Percentiles rank a stretch among this genome's conserved stretches.
Evolutionary conservation across 2,888 invertebrate genomes (phyloP).

Genomic region (Pristionchus japonicus): DNA sequence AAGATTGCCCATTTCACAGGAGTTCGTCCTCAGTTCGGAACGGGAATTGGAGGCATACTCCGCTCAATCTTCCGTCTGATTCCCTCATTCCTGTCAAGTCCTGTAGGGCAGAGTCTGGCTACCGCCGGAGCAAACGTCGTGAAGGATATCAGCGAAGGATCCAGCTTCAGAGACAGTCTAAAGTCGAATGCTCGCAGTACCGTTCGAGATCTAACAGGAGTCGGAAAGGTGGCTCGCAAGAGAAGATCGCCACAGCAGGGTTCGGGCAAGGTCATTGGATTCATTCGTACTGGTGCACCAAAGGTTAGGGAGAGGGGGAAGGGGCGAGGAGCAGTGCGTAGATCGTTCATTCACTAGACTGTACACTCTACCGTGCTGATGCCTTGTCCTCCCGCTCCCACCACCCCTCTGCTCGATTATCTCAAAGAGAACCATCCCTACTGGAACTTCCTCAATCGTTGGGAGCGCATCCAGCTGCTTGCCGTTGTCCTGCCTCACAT

Average conservation of each 20-base stretch:
- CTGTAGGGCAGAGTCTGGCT: background rate
- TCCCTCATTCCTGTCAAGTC: background rate
- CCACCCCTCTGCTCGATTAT: background rate
- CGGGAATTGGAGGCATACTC: background rate
- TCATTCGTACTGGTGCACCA: background rate
- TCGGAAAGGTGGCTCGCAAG: too few species aligned
- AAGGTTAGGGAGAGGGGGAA: too few species aligned
- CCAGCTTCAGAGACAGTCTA: background rate
- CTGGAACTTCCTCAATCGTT: background rate
- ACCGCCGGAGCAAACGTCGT: background rate
- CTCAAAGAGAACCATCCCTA: background rate
- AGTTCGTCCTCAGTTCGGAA: background rate
- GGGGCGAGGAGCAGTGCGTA: too few species aligned
- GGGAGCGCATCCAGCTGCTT: background rate
- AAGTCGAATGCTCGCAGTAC: background rate
- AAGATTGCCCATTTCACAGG: background rate
- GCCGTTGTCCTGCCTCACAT: too few species aligned
- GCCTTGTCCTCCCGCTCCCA: too few species aligned
- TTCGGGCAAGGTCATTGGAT: background rate
- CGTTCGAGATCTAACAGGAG: background rate
- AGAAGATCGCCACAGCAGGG: too few species aligned
- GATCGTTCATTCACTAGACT: background rate
- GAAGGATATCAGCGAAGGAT: background rate
- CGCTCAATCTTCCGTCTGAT: background rate
- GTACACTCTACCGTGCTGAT: too few species aligned